A percentile compares a stretch with the other conserved stretches of the same genome.
These are phyloP conservation scores for Dicrostonyx torquatus DNA, from an alignment of 2,797 vertebrate species.

Conservation along the genomic window DNA sequence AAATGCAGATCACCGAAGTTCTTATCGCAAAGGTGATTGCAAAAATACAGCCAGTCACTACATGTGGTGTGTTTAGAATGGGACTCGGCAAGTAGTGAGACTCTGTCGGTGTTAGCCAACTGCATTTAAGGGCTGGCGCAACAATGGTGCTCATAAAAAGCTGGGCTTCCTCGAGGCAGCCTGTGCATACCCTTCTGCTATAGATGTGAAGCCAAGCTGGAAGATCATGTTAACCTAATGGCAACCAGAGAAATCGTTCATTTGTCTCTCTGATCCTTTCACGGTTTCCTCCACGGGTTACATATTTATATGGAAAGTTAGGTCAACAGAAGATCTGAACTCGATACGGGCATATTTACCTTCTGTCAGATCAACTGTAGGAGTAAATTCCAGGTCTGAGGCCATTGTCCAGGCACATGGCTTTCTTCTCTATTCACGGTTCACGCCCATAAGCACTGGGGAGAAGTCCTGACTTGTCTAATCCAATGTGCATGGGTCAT, in stretches of 20 bases:
- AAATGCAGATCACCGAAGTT: not conserved
- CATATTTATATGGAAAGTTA: not conserved
- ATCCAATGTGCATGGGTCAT: not conserved
- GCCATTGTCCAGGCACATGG: not conserved
- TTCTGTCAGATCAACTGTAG: conserved; percentile 17
- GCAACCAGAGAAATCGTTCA: not conserved
- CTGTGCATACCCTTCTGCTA: not conserved
- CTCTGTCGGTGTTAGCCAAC: not conserved
- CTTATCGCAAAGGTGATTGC: not conserved
- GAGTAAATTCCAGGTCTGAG: conserved; percentile 28
- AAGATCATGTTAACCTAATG: not conserved
- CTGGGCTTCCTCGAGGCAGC: not conserved
- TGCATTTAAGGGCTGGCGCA: not conserved
- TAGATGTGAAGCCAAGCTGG: not conserved
- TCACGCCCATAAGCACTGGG: not conserved
- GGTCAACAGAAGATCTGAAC: not conserved
- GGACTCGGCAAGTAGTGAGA: not conserved
- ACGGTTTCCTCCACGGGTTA: not conserved
- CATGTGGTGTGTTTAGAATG: not conserved
- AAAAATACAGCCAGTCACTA: not conserved
- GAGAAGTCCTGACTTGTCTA: not conserved
- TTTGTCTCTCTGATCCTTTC: not conserved
- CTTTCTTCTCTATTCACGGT: conserved; percentile 23
- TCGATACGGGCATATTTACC: not conserved
- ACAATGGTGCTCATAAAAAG: not conserved